Evolutionary conservation across 2,113 vertebrate species (phyloP).

Genomic region (Chroicocephalus ridibundus): DNA sequence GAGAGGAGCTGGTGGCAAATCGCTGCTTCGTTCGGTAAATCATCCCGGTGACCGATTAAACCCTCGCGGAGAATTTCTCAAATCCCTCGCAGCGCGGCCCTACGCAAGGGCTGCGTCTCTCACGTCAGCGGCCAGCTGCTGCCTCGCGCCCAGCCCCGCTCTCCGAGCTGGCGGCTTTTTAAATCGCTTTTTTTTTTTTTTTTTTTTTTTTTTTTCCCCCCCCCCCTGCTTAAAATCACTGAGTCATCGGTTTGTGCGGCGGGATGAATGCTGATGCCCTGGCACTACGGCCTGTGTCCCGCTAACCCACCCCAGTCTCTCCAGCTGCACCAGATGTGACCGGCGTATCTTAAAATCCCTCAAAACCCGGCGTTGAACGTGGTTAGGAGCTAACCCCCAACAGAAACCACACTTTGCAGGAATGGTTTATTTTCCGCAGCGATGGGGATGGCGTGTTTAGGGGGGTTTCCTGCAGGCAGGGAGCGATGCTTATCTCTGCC

Average conservation of each 20-base stretch:
- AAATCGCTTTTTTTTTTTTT: not conserved
- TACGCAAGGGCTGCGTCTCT: not conserved
- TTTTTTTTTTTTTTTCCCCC: too few species aligned
- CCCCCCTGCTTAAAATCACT: not conserved
- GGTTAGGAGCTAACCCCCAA: not conserved
- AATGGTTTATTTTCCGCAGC: fast-evolving
- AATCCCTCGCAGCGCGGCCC: fast-evolving
- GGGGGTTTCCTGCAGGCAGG: not conserved
- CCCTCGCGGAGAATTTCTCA: not conserved
- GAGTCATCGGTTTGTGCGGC: fast-evolving
- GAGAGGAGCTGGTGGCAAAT: not conserved
- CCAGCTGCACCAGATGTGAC: not conserved
- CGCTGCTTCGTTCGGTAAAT: fast-evolving
- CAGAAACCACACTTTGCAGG: fast-evolving
- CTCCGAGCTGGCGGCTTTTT: not conserved
- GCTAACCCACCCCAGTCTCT: fast-evolving
- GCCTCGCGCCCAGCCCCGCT: not conserved
- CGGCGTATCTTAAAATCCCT: fast-evolving
- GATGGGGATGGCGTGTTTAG: fast-evolving
- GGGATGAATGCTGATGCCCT: fast-evolving
- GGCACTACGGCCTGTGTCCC: not conserved
- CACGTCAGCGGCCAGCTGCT: not conserved
- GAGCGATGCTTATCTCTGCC: not conserved
- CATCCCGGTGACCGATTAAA: not conserved
- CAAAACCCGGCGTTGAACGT: fast-evolving